Conservation (phyloP, 2,797 vertebrate genomes). For the Momotus momota region DNA sequence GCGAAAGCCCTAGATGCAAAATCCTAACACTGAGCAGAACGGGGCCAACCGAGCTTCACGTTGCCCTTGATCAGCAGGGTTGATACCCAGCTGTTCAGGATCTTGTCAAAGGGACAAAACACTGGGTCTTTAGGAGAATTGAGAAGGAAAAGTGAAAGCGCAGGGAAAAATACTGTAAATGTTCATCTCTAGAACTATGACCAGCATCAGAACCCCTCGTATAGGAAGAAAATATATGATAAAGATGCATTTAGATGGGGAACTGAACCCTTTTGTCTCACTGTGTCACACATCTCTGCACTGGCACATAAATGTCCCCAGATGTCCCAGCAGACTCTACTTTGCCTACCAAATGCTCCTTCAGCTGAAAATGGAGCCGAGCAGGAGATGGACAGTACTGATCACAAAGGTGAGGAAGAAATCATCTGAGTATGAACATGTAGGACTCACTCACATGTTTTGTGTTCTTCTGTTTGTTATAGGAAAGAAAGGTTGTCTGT, state of each 20-base stretch:
- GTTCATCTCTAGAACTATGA: neutral
- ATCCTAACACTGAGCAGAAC: neutral
- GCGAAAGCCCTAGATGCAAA: neutral
- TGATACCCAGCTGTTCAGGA: neutral
- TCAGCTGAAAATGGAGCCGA: neutral
- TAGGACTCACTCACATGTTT: neutral
- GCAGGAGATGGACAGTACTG: neutral
- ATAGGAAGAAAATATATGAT: neutral
- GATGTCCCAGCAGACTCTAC: neutral
- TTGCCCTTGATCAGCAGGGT: neutral
- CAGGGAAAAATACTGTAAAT: neutral
- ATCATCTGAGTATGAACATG: neutral
- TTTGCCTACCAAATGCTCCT: neutral
- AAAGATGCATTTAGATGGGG: neutral
- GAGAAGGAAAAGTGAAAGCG: neutral
- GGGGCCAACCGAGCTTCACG: neutral
- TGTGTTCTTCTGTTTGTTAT: neutral
- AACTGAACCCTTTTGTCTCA: neutral
- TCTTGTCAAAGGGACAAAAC: neutral
- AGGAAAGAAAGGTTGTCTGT: neutral
- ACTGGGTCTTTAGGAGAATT: neutral
- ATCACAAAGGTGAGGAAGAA: neutral
- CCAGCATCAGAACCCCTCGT: neutral
- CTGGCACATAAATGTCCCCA: neutral
- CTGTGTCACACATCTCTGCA: neutral